Base-by-base conservation (phyloP, 2,797 vertebrate genomes). In the Molossus molossus region DNA sequence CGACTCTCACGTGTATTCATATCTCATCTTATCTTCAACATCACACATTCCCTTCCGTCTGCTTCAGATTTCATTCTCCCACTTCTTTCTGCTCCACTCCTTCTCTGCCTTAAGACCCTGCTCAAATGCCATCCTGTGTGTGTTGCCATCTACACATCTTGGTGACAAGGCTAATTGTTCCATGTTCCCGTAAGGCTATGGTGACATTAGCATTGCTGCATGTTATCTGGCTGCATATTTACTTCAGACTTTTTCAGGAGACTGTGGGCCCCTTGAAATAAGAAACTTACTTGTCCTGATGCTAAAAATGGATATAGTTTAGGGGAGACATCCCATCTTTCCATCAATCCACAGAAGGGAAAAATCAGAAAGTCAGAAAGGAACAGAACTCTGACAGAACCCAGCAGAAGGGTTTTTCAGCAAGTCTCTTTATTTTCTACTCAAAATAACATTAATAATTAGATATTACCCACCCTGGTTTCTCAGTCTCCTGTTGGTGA, bases 181-280 rank as follows among this genome's bases (percentile, higher is more conserved):
- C 76, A 9, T 75, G 53, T 93, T 92, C 27, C 20, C 27, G 23
- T 9, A 13, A 20, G 14, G 29, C 37, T 94, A 58, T 92, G 64
- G 73, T 27, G 4, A 25, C 45, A 82, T 80, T 86, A 92, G 79
- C 21, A 79, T 29, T 80, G 40, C 72, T 21, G 10, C 13, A 9
- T 58, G 21, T 92, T 76, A 93, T 90, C 84, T 64, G n/a, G 15
- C 88, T 64, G 2, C 82, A 57, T 85, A 33, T 92, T 93, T 90
- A 40, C 55, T 79, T 48, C 76, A 83, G 17, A 75, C 0, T 72
- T 82, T 29, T 81, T 83, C n/a, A 95, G 57, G 53, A 82, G 37
- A 11, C 70, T 83, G 8, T 80, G 6, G 20, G 21, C 15, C 40
- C 5, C 55, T 90, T 92, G 29, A 77, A 90, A 50, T 90, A 45